Conservation (phyloP, 92 coral and sea anemone genomes). For the Epizoanthus ramosus region DNA sequence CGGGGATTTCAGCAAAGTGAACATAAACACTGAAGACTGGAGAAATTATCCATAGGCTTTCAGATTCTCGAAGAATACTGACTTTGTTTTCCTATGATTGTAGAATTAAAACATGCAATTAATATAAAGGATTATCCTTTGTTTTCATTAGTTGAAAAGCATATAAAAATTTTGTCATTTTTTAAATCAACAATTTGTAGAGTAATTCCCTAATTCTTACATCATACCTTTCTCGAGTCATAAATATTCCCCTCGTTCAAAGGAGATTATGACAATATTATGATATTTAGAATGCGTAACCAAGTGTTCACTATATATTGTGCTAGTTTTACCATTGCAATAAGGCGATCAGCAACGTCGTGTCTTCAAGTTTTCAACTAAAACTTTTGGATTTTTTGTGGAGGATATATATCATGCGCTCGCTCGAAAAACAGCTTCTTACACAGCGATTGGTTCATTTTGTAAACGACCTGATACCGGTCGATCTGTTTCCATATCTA, state of each 20-base stretch:
- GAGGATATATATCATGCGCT: conserved; percentile 41
- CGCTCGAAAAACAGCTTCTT: conserved; percentile 50
- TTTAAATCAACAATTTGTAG: too few species aligned
- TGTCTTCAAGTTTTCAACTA: not conserved
- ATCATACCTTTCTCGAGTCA: too few species aligned
- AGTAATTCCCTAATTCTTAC: too few species aligned
- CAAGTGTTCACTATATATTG: not conserved
- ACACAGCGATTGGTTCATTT: conserved; percentile 56
- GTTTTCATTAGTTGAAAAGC: too few species aligned
- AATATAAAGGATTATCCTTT: too few species aligned
- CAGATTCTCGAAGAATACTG: too few species aligned
- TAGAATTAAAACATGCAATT: too few species aligned
- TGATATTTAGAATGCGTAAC: too few species aligned
- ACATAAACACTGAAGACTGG: not conserved
- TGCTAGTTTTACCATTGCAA: not conserved
- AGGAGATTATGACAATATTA: too few species aligned
- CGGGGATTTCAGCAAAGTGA: not conserved
- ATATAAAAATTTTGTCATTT: too few species aligned
- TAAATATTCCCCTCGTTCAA: too few species aligned
- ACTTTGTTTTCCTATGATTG: too few species aligned
- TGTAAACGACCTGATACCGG: conserved; percentile 60
- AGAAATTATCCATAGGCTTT: not conserved
- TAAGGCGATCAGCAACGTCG: not conserved
- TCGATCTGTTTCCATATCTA: conserved; percentile 57
- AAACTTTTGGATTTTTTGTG: not conserved